Evolutionary conservation across 2,888 invertebrate genomes (phyloP).

Genomic region (Aphrophora alni): DNA sequence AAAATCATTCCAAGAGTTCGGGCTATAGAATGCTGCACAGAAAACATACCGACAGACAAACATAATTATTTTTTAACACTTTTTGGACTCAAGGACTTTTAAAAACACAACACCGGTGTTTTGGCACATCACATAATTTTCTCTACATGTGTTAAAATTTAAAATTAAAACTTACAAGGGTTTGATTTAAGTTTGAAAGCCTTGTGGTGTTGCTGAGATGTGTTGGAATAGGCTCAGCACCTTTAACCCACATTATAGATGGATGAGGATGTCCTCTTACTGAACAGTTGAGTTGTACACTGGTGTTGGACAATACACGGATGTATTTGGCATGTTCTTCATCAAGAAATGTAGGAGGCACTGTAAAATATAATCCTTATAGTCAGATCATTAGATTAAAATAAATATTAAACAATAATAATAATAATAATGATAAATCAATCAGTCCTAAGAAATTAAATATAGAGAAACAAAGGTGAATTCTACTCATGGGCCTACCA

Average conservation of each 20-base stretch:
- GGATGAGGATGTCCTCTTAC: conserved; percentile 68
- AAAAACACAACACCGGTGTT: too few species aligned
- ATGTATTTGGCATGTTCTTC: neutral
- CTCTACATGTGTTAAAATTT: too few species aligned
- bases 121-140: too few species aligned
- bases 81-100: too few species aligned
- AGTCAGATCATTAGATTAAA: conserved; percentile 12
- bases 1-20: too few species aligned
- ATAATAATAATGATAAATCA: neutral
- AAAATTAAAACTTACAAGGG: conserved; percentile 57
- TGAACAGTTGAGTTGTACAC: conserved; percentile 60
- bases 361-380: conserved; percentile 58
- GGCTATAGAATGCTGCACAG: too few species aligned
- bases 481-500: too few species aligned
- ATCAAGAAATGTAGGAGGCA: conserved; percentile 58
- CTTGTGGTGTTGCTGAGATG: conserved; percentile 27
- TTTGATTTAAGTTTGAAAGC: conserved; percentile 53
- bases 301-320: conserved; percentile 14
- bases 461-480: too few species aligned
- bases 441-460: neutral
- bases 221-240: conserved; percentile 11
- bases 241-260: conserved; percentile 61
- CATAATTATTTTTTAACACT: too few species aligned
- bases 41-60: too few species aligned
- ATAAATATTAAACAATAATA: conserved; percentile 43